Conservation (phyloP, 2,888 invertebrate genomes). For the Chouioia cunea region DNA sequence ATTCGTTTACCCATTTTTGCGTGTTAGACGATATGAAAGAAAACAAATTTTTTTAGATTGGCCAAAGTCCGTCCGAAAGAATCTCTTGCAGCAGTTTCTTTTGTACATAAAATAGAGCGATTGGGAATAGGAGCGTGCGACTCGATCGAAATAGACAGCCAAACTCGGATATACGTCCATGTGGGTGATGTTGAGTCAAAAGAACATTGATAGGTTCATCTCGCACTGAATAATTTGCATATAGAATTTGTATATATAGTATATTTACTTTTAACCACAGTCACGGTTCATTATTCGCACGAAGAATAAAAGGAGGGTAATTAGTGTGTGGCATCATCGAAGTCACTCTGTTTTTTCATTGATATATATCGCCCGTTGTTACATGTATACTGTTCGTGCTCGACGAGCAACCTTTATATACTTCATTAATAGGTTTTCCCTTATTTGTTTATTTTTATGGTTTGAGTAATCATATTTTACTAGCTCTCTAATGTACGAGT, state of each 20-base stretch:
- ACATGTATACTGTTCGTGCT: constrained; percentile 36
- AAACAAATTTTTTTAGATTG: constrained; percentile 49
- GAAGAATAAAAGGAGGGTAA: constrained; percentile 33
- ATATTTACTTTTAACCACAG: constrained; percentile 44
- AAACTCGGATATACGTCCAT: constrained; percentile 36
- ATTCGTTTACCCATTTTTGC: constrained; percentile 18
- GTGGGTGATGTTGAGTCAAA: constrained; percentile 44
- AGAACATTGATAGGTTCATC: constrained; percentile 26
- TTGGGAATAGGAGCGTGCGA: constrained; percentile 34
- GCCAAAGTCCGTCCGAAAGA: constrained; percentile 66
- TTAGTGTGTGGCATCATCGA: constrained; percentile 46
- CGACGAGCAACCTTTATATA: constrained; percentile 38
- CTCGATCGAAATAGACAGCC: constrained; percentile 41
- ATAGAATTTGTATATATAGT: constrained; percentile 48
- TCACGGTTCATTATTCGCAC: constrained; percentile 45
- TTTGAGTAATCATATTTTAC: constrained; percentile 44
- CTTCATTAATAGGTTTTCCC: constrained; percentile 31
- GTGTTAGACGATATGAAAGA: constrained; percentile 3
- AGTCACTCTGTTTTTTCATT: constrained; percentile 33
- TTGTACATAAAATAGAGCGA: constrained; percentile 38
- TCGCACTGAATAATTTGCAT: constrained; percentile 44
- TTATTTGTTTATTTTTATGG: constrained; percentile 45
- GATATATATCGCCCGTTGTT: constrained; percentile 44
- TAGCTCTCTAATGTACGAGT: constrained; percentile 47
- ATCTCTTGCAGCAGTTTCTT: constrained; percentile 53